phyloP scores from a whole-genome alignment of 2,888 invertebrate species.

The Petrolisthes cinctipes region DNA sequence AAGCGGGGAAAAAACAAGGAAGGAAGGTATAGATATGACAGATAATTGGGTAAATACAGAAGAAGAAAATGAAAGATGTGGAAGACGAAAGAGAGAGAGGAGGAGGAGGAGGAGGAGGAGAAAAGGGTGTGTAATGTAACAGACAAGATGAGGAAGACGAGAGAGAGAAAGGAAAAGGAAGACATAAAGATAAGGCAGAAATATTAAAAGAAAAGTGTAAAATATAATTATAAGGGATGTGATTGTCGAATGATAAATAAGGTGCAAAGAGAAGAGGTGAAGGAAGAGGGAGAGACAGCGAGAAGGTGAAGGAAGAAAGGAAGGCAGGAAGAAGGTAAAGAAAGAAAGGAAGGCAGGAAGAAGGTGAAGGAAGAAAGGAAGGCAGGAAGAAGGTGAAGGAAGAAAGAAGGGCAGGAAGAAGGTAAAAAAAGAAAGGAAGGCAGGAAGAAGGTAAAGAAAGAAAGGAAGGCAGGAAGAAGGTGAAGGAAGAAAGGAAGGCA shows the following conservation, averaged over 20 bases:
- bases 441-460: background rate
- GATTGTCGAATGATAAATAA: too few relatives aligned
- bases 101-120: background rate
- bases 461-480: background rate
- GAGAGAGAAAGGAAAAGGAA: constrained; percentile 3
- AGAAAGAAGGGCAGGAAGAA: background rate
- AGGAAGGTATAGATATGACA: background rate
- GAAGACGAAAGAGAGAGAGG: too few relatives aligned
- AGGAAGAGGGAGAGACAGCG: background rate
- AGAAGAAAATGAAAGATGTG: too few relatives aligned
- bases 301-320: background rate
- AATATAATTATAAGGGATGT: background rate
- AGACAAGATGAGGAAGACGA: background rate
- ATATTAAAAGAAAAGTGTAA: background rate
- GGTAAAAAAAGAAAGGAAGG: background rate
- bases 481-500: background rate
- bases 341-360: background rate
- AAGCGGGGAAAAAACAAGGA: constrained; percentile 1
- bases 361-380: background rate
- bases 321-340: background rate
- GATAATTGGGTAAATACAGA: too few relatives aligned
- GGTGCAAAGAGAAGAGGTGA: background rate
- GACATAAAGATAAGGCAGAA: background rate
- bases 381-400: background rate
- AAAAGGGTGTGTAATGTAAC: background rate